Percentiles rank a stretch among this genome's conserved stretches.
Evolutionary conservation across 2,797 vertebrate genomes (phyloP).

Genomic region (Erithacus rubecula): DNA sequence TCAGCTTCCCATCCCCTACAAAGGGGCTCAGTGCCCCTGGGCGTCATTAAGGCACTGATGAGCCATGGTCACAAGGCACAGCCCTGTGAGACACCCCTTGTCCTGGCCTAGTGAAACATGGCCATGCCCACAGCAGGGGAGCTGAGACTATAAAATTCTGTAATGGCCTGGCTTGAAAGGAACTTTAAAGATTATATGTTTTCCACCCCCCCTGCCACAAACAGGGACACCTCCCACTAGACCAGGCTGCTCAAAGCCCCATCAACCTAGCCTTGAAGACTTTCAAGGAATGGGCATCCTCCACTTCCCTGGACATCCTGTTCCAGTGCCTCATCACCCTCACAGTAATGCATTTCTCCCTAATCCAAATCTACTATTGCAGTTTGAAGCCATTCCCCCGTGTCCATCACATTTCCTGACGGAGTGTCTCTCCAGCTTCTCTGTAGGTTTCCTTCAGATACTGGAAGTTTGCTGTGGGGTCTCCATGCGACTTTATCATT

Average conservation of each 20-base stretch:
- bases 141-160: neutral
- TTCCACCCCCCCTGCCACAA: neutral
- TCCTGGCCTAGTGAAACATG: rapidly evolving
- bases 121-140: neutral
- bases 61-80: neutral
- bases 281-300: neutral
- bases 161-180: neutral
- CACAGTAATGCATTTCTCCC: neutral
- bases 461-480: neutral
- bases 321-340: neutral
- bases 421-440: neutral
- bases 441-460: neutral
- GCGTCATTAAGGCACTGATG: rapidly evolving
- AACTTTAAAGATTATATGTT: neutral
- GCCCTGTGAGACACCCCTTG: neutral
- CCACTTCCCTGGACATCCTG: neutral
- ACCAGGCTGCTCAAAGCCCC: neutral
- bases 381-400: neutral
- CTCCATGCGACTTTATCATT: rapidly evolving
- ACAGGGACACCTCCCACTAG: neutral
- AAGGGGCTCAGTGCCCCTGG: rapidly evolving
- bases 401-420: neutral
- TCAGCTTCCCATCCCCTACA: neutral
- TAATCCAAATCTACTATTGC: neutral
- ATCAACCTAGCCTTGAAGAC: neutral